Base-by-base conservation (phyloP, 2,797 vertebrate genomes). In the Chrysocyon brachyurus region DNA sequence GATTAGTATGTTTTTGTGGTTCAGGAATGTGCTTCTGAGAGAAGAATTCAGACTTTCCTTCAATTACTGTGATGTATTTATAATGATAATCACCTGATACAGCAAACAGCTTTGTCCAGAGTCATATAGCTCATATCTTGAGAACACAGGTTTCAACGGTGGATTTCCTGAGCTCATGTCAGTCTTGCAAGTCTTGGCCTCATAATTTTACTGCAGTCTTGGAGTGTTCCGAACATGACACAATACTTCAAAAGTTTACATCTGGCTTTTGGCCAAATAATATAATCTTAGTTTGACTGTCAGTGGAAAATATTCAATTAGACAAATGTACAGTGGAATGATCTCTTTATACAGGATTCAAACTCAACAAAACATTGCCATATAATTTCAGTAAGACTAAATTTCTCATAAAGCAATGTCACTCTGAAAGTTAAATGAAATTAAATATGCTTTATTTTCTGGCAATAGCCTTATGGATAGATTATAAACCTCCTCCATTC, bases 251-350 rank as follows among this genome's bases (percentile, higher is more conserved):
- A 31, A 97, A 92, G 26, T 94, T 98, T 83, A 63, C 1, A 5
- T 90, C 90, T 98, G 98, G 97, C 81, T 96, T 64, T 95, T 97
- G 66, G 93, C 97, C 98, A 98, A 97, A 90, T 78, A 79, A 96
- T 94, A 97, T 75, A 97, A 87, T 63, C 70, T 86, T 93, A 87
- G 46, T 96, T 98, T 91, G 97, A 52, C 52, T 97, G 46, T 95
- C 87, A 97, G 96, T 97, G 91, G 94, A 98, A 98, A 98, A 97
- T 97, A 97, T 95, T 98, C 94, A 95, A 83, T 98, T 98, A 97
- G 86, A 95, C 36, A 16, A 98, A 95, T 87, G 79, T 77, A 70
- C 19, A 75, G 91, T 93, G 95, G 81, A 97, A 97, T 93, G 93
- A 96, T 52, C 46, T 96, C 94, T 98, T 94, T 75, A 86, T 98